Evolutionary conservation across 2,888 invertebrate species (phyloP).

Genomic region (Conistra vaccinii): DNA sequence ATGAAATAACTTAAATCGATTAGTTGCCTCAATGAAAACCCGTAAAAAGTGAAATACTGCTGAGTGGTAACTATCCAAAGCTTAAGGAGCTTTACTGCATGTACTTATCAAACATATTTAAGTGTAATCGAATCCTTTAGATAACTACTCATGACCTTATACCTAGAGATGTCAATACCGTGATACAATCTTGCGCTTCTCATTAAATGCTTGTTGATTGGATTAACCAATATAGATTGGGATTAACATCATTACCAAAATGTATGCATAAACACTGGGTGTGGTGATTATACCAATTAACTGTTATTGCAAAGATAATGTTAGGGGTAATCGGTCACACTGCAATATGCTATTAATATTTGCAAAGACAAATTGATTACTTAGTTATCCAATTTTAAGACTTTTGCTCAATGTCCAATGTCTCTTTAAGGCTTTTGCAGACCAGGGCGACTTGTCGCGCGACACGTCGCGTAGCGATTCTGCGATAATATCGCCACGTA

Average conservation of each 20-base stretch:
- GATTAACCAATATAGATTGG: conserved; percentile 40
- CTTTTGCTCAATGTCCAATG: neutral
- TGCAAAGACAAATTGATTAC: conserved; percentile 28
- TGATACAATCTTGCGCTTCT: conserved; percentile 8
- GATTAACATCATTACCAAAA: conserved; percentile 42
- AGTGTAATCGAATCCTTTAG: neutral
- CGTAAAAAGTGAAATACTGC: neutral
- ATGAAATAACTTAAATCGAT: neutral
- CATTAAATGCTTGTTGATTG: conserved; percentile 41
- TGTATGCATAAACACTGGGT: conserved; percentile 43
- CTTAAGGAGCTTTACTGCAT: too few relatives aligned
- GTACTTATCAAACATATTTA: neutral
- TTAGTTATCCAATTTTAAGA: conserved; percentile 2
- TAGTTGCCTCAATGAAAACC: neutral
- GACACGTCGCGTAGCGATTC: too few relatives aligned
- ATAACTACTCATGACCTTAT: neutral
- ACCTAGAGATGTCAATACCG: neutral
- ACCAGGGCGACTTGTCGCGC: too few relatives aligned
- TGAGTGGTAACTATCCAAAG: neutral
- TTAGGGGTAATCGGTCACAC: conserved; percentile 51
- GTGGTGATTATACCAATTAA: conserved; percentile 55
- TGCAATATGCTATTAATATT: conserved; percentile 39
- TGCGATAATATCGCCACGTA: too few relatives aligned
- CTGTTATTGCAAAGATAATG: conserved; percentile 39
- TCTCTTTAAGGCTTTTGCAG: too few relatives aligned